Evolutionary conservation across 2,113 vertebrate species (phyloP).

Genomic region (Lathamus discolor): DNA sequence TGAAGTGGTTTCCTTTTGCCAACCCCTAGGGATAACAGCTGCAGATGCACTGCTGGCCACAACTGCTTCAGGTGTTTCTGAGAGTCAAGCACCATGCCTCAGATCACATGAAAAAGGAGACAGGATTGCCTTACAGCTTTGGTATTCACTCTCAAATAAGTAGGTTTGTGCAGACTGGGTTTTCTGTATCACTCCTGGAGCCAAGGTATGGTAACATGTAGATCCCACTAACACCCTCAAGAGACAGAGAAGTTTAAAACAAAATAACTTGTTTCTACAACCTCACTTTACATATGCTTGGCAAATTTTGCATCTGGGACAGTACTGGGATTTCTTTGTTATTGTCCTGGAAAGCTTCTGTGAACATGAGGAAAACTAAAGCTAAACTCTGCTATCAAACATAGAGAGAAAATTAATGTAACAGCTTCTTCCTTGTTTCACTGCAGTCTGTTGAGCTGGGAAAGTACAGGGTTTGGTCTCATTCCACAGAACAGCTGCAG

Average conservation of each 20-base stretch:
- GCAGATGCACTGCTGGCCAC: not conserved
- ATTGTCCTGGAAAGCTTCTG: not conserved
- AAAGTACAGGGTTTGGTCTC: not conserved
- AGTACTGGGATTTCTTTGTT: not conserved
- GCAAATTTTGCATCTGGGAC: not conserved
- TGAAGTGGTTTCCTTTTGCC: conserved; percentile 40
- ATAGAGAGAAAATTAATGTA: not conserved
- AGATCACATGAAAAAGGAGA: not conserved
- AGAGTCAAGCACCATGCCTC: not conserved
- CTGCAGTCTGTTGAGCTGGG: not conserved
- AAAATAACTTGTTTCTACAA: not conserved
- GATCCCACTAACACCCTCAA: not conserved
- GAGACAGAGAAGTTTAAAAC: not conserved
- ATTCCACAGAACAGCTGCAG: not conserved
- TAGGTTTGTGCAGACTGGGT: not conserved
- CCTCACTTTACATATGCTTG: not conserved
- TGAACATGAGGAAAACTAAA: not conserved
- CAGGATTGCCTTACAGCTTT: not conserved
- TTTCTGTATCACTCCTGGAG: not conserved
- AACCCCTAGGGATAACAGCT: not conserved
- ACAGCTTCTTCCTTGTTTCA: not conserved
- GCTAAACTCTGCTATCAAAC: not conserved
- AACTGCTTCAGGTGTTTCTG: not conserved
- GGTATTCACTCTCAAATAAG: not conserved
- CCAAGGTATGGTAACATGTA: not conserved